Evolutionary conservation across 2,888 invertebrate genomes (phyloP), one percentile per base, ranked within the genome.

Genomic region (Allygus modestus): DNA sequence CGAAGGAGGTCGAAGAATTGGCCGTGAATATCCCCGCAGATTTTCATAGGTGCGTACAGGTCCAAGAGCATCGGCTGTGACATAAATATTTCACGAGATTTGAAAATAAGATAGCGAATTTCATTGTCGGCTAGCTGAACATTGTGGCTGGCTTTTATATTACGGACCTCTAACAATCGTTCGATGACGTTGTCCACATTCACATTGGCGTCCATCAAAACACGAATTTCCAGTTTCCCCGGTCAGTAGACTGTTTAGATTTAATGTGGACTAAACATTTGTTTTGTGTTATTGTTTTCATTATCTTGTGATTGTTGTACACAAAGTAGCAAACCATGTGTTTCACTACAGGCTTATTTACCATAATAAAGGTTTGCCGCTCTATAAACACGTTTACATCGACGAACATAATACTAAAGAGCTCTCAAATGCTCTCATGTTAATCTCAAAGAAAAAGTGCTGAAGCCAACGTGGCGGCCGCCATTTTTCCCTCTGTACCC

Each of bases 101-200:
- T 85, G 23, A 82, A 26, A 81, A 84, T 84, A n/a, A 86, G 65
- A 82, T 81, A 51, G 0, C 71, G 71, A 51, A 86, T 85, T 71
- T 86, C 86, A 0, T 65, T 73, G 31, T 85, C 84, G n/a, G 37
- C 33, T 23, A 86, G 71, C 17, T 85, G 83, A 41, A 84, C 65
- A 28, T 61, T 73, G 37, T 79, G 82, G 65, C 71, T 43, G 51
- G 69, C n/a, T 75, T 83, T 37, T 65, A 54, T 46, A 0, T 81
- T 73, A 7, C 37, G 37, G 12, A 84, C 61, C 88, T 89, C 84
- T 88, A 89, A 86, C 93, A 95, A 95, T 94, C 94, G 90, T 1
- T 85, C 58, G 17, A 86, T 85, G 41, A 85, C 77, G 0, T 54
- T 71, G 46, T 86, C 86, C 28, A 86, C 37, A 37, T 86, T 31